phyloP scores from a whole-genome alignment of 2,113 vertebrate species.

The Oncorhynchus kisutch region DNA sequence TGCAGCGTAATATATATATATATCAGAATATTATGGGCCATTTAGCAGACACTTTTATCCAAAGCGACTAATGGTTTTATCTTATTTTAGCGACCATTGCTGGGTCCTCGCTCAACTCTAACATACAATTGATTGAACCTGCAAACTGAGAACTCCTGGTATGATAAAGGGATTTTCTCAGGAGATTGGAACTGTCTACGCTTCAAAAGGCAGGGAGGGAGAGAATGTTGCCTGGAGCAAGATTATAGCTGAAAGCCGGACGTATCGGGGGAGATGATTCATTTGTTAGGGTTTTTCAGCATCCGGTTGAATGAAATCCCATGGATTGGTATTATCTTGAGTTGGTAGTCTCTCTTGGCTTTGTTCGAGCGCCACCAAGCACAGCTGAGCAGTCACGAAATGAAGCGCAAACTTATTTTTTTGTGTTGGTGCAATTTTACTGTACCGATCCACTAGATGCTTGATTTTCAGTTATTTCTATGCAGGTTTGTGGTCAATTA shows the following conservation, averaged over 20 bases:
- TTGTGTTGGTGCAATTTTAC: no score
- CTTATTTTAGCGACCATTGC: slow-evolving; percentile 9
- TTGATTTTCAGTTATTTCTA: no score
- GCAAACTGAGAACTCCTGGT: slow-evolving; percentile 3
- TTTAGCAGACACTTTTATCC: no score
- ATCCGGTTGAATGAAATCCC: neutral
- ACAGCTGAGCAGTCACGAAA: neutral
- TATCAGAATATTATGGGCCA: no score
- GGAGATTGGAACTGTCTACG: neutral
- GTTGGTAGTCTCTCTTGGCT: neutral
- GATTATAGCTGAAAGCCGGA: neutral
- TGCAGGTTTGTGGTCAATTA: no score
- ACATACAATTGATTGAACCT: neutral
- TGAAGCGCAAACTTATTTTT: neutral
- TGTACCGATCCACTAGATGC: no score
- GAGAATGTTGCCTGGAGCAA: neutral
- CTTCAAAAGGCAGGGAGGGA: slow-evolving; percentile 2
- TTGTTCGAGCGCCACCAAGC: neutral
- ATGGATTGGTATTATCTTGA: neutral
- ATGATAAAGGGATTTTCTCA: slow-evolving; percentile 9
- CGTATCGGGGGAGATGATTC: slow-evolving; percentile 4
- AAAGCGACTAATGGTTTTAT: slow-evolving; percentile 11
- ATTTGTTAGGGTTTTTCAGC: neutral
- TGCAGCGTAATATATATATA: no score
- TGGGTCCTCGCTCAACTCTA: neutral